These are phyloP conservation scores for Siphamia tubifer DNA, from an alignment of 2,113 vertebrate genomes.

Conservation along the genomic window DNA sequence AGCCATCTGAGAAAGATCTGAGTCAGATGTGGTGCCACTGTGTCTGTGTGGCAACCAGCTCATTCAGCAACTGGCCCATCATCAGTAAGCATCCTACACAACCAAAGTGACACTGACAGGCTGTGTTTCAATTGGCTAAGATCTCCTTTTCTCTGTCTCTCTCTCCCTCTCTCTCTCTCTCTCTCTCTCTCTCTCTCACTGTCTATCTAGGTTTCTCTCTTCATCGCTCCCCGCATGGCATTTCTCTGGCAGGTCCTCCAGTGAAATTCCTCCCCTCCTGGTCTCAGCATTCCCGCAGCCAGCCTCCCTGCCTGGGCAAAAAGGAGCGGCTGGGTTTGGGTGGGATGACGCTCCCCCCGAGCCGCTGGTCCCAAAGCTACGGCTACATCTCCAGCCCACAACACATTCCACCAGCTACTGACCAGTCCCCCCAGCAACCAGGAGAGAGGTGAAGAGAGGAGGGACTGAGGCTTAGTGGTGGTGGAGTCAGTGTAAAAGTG, in stretches of 20 bases:
- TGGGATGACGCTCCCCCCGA: conserved; percentile 61
- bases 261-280: conserved; percentile 78
- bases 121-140: conserved; percentile 72
- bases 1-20: conserved; percentile 30
- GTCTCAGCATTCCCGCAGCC: conserved; percentile 76
- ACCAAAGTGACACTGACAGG: conserved; percentile 66
- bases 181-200: conserved; percentile 51
- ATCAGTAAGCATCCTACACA: conserved; percentile 59
- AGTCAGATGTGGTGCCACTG: conserved; percentile 63
- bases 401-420: conserved; percentile 75
- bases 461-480: conserved; percentile 29
- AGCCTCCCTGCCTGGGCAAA: conserved; percentile 72
- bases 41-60: conserved; percentile 62
- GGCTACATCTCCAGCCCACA: conserved; percentile 71
- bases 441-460: conserved; percentile 70
- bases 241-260: conserved; percentile 80
- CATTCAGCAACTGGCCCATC: conserved; percentile 68
- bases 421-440: conserved; percentile 73
- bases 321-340: conserved; percentile 61
- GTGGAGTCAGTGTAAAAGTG: neutral
- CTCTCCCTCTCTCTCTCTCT: conserved; percentile 63
- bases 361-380: conserved; percentile 59
- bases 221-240: conserved; percentile 78
- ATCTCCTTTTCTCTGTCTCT: conserved; percentile 56
- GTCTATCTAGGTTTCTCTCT: conserved; percentile 70